Conservation (phyloP, 2,797 vertebrate genomes). For the Pterois miles region DNA sequence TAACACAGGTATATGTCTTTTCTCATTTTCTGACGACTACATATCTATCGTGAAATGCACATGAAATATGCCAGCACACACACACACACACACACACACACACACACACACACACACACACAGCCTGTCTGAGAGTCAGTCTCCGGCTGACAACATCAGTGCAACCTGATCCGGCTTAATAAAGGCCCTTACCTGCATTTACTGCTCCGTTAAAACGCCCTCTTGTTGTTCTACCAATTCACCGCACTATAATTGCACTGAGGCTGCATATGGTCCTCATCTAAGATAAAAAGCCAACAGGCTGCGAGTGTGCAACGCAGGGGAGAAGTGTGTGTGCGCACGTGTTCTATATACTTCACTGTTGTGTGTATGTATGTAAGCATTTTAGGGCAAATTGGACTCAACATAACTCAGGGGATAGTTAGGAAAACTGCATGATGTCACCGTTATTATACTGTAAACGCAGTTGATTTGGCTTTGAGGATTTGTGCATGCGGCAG, state of each 20-base stretch:
- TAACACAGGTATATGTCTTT: slow-evolving; percentile 28
- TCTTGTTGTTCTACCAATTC: slow-evolving; percentile 80
- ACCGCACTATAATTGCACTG: slow-evolving; percentile 69
- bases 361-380: slow-evolving; percentile 50
- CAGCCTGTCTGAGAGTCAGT: slow-evolving; percentile 47
- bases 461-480: slow-evolving; percentile 67
- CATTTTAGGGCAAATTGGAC: slow-evolving; percentile 75
- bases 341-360: not conserved
- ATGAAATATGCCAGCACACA: not conserved
- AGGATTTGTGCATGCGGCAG: slow-evolving; percentile 47
- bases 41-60: slow-evolving; percentile 21
- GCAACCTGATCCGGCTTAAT: slow-evolving; percentile 74
- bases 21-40: not conserved
- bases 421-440: slow-evolving; percentile 74
- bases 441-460: slow-evolving; percentile 71
- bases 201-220: slow-evolving; percentile 76
- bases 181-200: slow-evolving; percentile 78
- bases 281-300: slow-evolving; percentile 77
- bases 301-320: slow-evolving; percentile 53
- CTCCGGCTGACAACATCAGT: slow-evolving; percentile 66
- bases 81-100: slow-evolving; percentile 22
- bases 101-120: not conserved
- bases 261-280: slow-evolving; percentile 81
- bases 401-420: slow-evolving; percentile 58
- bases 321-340: slow-evolving; percentile 35